phyloP scores from a whole-genome alignment of 2,797 vertebrate species.

The Melanotaenia maccullochi region DNA sequence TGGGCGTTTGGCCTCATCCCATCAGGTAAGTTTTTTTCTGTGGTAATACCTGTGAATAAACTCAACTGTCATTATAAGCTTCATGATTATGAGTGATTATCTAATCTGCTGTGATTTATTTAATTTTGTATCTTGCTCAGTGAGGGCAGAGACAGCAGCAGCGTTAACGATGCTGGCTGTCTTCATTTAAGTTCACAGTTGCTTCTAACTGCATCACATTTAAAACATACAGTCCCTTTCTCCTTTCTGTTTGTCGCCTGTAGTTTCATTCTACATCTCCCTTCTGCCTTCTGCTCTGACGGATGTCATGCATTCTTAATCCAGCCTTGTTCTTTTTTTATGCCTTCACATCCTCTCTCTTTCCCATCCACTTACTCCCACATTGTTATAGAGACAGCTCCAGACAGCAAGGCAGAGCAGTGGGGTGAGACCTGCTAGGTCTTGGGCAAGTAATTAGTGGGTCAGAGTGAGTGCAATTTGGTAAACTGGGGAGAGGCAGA shows the following conservation, averaged over 20 bases:
- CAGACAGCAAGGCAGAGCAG: conserved; percentile 39
- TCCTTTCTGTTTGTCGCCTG: conserved; percentile 33
- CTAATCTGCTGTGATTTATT: conserved; percentile 51
- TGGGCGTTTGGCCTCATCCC: conserved; percentile 69
- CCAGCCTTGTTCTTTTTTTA: conserved; percentile 15
- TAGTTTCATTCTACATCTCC: conserved; percentile 42
- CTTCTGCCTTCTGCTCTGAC: conserved; percentile 15
- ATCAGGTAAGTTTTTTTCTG: conserved; percentile 74
- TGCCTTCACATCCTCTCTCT: conserved; percentile 24
- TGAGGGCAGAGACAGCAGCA: conserved; percentile 11
- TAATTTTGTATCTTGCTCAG: conserved; percentile 45
- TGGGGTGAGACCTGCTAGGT: conserved; percentile 62
- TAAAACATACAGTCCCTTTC: conserved; percentile 3
- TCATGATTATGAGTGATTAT: conserved; percentile 50
- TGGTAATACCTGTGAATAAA: conserved; percentile 20
- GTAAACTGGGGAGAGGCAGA: conserved; percentile 64
- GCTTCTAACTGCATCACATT: conserved; percentile 18
- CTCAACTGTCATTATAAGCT: conserved; percentile 26
- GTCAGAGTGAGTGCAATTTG: conserved; percentile 77
- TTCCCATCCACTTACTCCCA: conserved; percentile 5
- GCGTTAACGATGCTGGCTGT: conserved; percentile 8
- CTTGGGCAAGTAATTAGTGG: conserved; percentile 79
- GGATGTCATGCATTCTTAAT: conserved; percentile 64
- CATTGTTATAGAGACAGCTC: conserved; percentile 24
- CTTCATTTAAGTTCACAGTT: conserved; percentile 22